Percentiles rank a stretch among this genome's conserved stretches.
Conservation (phyloP, 1,140 invertebrate genomes). For the Drosophila subpulchrella region DNA sequence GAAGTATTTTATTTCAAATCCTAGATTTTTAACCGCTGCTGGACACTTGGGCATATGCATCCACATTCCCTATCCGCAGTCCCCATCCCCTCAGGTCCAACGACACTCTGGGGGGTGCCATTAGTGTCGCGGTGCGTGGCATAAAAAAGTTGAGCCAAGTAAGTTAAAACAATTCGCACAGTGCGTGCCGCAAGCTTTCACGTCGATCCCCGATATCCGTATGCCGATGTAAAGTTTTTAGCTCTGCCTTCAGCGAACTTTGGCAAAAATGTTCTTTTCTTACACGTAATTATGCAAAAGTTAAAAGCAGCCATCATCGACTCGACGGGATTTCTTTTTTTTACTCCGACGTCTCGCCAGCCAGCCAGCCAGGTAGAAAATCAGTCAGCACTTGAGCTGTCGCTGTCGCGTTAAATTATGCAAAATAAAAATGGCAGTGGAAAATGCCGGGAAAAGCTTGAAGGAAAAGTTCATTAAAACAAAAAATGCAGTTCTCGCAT, state of each 20-base stretch:
- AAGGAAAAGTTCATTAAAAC: slow-evolving; percentile 52
- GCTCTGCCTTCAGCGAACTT: slow-evolving; percentile 19
- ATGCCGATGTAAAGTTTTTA: slow-evolving; percentile 42
- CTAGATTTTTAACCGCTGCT: background rate
- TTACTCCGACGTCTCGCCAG: slow-evolving; percentile 35
- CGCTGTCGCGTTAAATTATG: slow-evolving; percentile 70
- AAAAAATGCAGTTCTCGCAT: slow-evolving; percentile 19
- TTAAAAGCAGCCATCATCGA: slow-evolving; percentile 58
- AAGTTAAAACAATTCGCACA: slow-evolving; percentile 64
- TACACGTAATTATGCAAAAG: slow-evolving; percentile 80
- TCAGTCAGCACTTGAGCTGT: slow-evolving; percentile 56
- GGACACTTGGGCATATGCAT: background rate
- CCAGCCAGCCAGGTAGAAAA: slow-evolving; percentile 62
- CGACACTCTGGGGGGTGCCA: slow-evolving; percentile 58
- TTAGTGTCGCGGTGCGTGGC: slow-evolving; percentile 57
- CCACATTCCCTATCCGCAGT: background rate
- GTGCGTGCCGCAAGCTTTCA: slow-evolving; percentile 39
- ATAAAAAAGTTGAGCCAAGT: slow-evolving; percentile 65
- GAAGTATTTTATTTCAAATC: background rate
- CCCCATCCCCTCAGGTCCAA: slow-evolving; percentile 27
- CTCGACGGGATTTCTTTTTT: slow-evolving; percentile 1
- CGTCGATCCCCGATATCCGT: slow-evolving; percentile 32
- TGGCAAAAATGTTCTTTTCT: slow-evolving; percentile 44
- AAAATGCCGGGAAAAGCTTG: slow-evolving; percentile 6
- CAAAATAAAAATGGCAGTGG: slow-evolving; percentile 26